Base-by-base conservation (phyloP, 2,797 vertebrate genomes). In the Bovichtus variegatus region DNA sequence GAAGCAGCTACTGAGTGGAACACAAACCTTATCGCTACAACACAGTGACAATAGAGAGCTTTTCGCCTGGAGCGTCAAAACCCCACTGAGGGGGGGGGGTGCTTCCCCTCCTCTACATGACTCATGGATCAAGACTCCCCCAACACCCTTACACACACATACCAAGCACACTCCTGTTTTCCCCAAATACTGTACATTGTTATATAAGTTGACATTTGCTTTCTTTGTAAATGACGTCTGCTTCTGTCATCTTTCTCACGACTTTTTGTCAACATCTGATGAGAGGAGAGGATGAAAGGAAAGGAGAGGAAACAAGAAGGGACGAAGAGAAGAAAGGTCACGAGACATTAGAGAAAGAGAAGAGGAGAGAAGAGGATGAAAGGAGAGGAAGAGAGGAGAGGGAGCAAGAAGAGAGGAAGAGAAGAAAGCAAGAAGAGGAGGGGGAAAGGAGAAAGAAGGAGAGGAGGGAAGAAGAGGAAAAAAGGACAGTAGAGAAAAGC, bases 11-110 rank as follows among this genome's bases (percentile, higher is more conserved):
- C 65, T 54, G 86, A 77, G 65, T 8, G 70, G 36, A 81, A 78
- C 80, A 78, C 18, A 50, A 76, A 76, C 78, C 84, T 91, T 90
- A 89, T 91, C 86, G 0, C 72, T 34, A 77, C 73, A 36, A 63
- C 66, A 73, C 81, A 72, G 61, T 55, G 62, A 87, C 87, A 88
- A 81, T 49, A 54, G 78, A 65, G 50, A 78, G 81, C 61, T 78
- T 82, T 81, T 66, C 49, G 76, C 76, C 76, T 49, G 44, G 59
- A 86, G 82, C 66, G 5, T 87, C 36, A 71, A 76, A 84, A 47
- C 18, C 50, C 46, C 34, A 63, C 46, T 18, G 55, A 46, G 44
- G 81, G 57, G 47, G 70, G 79, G 58, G 43, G 71, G 66, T 68
- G 74, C 47, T 71, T 80, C 58, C 59, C 76, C 71, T 70, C 75